Base-by-base conservation (phyloP, 2,888 invertebrate genomes). In the Zaprionus bogoriensis region DNA sequence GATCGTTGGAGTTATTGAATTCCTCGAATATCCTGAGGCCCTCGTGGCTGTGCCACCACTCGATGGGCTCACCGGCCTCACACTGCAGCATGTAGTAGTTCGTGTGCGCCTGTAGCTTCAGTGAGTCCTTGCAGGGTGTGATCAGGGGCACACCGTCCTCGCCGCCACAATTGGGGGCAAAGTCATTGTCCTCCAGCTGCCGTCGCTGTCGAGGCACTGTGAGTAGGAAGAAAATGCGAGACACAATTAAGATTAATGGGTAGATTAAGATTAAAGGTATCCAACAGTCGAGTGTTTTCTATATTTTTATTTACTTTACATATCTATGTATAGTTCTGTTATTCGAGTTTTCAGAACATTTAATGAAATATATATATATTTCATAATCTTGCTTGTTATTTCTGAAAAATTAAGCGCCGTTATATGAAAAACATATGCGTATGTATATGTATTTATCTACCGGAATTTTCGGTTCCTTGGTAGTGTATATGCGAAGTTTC, bases 61-160 rank as follows among this genome's bases (percentile, higher is more conserved):
- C 83, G 12, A 92, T 75, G 1, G 91, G 90, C 36, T 87, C 84
- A 9, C 85, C 89, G 27, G 91, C 91, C 71, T 92, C 91, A 71
- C 93, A 93, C 12, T 87, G 82, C 46, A 92, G 66, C n/a, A n/a
- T n/a, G 1, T 90, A 90, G 39, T 90, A 90, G 68, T 91, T 90
- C 1, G 77, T 69, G 20, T 87, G 80, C 0, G 81, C 73, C 5
- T 90, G 87, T 38, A 92, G 74, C 22, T 86, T 89, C 2, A 90
- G 61, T 52, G 91, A 89, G 1, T 86, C 70, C 53, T 81, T 77
- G 30, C 86, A 77, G 10, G 91, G 91, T 52, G 88, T 88, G 48
- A 91, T 90, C 4, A 90, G 70, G 2, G 91, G 91, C 20, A 89
- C 88, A 25, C 88, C 90, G 38, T 71, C 63, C 25, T 80, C 83